Percentiles rank a stretch among this genome's conserved stretches.
These are phyloP conservation scores for Peribatodes rhomboidaria DNA, from an alignment of 2,888 invertebrate genomes.

Conservation along the genomic window DNA sequence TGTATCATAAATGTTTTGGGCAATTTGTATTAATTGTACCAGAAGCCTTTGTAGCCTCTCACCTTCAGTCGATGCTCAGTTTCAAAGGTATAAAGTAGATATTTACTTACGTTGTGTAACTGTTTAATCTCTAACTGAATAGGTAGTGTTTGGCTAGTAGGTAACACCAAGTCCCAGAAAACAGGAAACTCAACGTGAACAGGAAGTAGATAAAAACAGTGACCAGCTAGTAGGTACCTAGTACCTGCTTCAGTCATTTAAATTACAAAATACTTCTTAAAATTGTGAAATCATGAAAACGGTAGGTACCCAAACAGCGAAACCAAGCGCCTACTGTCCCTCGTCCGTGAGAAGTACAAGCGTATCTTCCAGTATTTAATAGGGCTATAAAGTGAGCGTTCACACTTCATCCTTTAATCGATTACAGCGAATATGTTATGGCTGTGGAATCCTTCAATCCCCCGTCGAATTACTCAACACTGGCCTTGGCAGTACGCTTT, in stretches of 20 bases:
- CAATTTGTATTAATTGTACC: conserved; percentile 21
- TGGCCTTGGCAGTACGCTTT: conserved; percentile 39
- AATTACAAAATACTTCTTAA: background rate
- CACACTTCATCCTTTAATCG: conserved; percentile 44
- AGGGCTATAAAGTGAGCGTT: conserved; percentile 38
- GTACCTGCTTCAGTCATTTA: background rate
- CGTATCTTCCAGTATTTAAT: conserved; percentile 24
- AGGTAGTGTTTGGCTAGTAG: too few relatives aligned
- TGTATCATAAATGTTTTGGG: conserved; percentile 22
- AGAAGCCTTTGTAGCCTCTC: background rate
- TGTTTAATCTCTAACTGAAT: too few relatives aligned
- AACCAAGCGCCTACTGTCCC: background rate
- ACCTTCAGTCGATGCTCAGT: background rate
- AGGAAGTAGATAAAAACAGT: conserved; percentile 1
- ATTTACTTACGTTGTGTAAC: background rate
- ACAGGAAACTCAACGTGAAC: background rate
- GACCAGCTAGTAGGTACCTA: background rate
- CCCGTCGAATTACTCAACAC: conserved; percentile 28
- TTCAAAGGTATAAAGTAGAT: background rate
- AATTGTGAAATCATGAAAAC: background rate
- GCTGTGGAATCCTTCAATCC: conserved; percentile 36
- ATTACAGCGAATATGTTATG: conserved; percentile 40
- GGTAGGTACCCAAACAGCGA: background rate
- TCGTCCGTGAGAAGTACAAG: conserved; percentile 15
- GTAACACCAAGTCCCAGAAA: too few relatives aligned